Evolutionary conservation across 1,140 invertebrate genomes (phyloP).

Genomic region (Drusus annulatus): DNA sequence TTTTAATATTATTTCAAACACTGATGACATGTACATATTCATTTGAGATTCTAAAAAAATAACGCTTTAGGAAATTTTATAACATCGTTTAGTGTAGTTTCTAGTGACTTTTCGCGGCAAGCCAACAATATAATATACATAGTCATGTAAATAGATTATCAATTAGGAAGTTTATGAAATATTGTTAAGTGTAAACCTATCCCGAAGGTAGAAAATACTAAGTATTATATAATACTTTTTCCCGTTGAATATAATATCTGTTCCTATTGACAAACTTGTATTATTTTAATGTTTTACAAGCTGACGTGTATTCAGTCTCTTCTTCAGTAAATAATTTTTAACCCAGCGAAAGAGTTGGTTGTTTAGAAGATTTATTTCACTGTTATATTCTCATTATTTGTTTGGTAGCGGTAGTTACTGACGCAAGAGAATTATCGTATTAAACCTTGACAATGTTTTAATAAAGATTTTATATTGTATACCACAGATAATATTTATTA

Average conservation of each 20-base stretch:
- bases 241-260: conserved; percentile 1
- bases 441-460: conserved; percentile 2
- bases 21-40: too few species aligned
- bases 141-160: too few species aligned
- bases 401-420: neutral
- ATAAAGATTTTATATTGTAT: conserved; percentile 31
- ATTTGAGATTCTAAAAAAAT: too few species aligned
- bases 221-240: neutral
- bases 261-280: conserved; percentile 14
- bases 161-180: too few species aligned
- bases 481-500: conserved; percentile 24
- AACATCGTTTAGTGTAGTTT: too few species aligned
- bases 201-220: too few species aligned
- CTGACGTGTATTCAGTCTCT: neutral
- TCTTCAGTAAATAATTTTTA: neutral
- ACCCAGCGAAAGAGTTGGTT: conserved; percentile 2
- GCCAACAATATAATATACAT: too few species aligned
- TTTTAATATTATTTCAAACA: too few species aligned
- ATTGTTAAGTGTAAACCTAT: too few species aligned
- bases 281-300: neutral
- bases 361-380: conserved; percentile 23
- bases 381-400: conserved; percentile 20
- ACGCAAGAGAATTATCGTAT: neutral
- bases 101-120: too few species aligned
- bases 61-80: too few species aligned